Percentiles rank a stretch among this genome's conserved stretches.
Conservation (phyloP, 2,113 vertebrate genomes). For the Corapipo altera region DNA sequence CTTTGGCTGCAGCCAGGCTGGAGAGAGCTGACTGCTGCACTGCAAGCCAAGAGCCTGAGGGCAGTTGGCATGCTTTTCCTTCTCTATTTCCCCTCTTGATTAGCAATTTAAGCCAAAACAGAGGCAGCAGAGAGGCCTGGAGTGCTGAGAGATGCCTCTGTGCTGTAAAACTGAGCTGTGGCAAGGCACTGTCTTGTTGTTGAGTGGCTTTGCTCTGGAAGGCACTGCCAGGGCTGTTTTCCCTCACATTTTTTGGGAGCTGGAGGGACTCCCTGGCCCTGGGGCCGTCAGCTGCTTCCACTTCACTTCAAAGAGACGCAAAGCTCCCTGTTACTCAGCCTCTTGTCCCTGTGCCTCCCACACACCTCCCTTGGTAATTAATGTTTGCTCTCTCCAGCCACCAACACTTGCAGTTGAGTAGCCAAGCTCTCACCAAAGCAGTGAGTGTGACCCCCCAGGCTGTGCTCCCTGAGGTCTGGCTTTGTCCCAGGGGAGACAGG, state of each 20-base stretch:
- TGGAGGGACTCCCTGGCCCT: not conserved
- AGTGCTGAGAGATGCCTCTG: not conserved
- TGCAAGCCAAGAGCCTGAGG: slow-evolving; percentile 25
- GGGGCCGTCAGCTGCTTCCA: not conserved
- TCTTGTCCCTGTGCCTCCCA: not conserved
- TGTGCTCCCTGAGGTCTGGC: not conserved
- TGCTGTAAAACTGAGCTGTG: not conserved
- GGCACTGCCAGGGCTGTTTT: not conserved
- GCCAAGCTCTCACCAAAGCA: not conserved
- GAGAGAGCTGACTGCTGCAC: not conserved
- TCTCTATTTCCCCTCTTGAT: not conserved
- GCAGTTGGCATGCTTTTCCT: not conserved
- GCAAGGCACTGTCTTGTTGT: accelerated
- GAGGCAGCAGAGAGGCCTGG: not conserved
- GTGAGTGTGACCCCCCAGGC: accelerated
- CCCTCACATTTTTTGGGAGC: not conserved
- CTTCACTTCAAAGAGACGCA: not conserved
- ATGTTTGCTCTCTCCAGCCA: not conserved
- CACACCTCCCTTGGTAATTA: accelerated
- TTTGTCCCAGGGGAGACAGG: not conserved
- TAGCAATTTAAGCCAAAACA: slow-evolving; percentile 1
- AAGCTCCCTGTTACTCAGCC: not conserved
- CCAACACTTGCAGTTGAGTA: not conserved
- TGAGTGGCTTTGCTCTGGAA: not conserved
- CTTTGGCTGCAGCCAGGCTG: not conserved